Base-by-base conservation (phyloP, 2,797 vertebrate species). In the Taenioides sp. region DNA sequence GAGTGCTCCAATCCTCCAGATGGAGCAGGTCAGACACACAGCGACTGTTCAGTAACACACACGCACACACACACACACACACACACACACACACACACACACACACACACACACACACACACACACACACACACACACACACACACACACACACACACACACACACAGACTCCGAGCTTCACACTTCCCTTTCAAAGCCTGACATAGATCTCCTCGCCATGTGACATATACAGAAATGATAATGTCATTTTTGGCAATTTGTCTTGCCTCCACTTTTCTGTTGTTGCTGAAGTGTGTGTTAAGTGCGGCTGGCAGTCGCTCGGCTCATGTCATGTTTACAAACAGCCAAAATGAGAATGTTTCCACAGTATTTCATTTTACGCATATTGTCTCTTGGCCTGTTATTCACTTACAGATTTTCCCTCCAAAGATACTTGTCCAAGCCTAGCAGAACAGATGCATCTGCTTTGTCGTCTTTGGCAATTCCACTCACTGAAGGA, bases 1-100 rank as follows among this genome's bases (percentile, higher is more conserved):
- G 89, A 96, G 94, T 96, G 95, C 96, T 96, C 92, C 92, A 95
- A 95, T 98, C 95, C 95, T 96, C 95, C 96, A 97, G 96, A 96
- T 96, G 95, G 95, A 97, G 94, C 93, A 89, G 94, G 95, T 96
- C 95, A 97, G 94, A 95, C 94, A 94, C 93, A 95, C 93, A 92
- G 90, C 94, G 90, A 80, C 76, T 75, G 68, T 83, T 82, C 78
- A 62, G 83, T 68, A 75, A 72, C 84, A 84, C 70, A 47, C 43
- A 78, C 64, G 73, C 80, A 77, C 74, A 76, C 67, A 76, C 66
- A 73, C 66, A 74, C 80, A 73, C 74, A 68, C 77, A 73, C 74
- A 70, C 90, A 65, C 57, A 52, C 74, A 77, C 67, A 76, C 80
- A 74, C 74, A 68, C 73, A 52, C 72, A 49, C 84, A 83, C 70